These are phyloP conservation scores for Lamellibrachia columna DNA, from an alignment of 2,888 invertebrate genomes.

Conservation along the genomic window DNA sequence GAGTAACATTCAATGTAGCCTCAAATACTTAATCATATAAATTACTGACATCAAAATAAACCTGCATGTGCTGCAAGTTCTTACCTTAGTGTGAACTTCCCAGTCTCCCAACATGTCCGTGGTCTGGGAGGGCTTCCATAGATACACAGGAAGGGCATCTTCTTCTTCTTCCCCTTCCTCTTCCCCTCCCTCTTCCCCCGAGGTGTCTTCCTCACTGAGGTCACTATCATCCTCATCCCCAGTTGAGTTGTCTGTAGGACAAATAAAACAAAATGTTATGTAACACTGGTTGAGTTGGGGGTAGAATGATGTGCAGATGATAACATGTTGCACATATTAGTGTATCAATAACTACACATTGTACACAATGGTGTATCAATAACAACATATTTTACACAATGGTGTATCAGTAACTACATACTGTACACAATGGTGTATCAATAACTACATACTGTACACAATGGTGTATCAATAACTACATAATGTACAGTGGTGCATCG, in stretches of 20 bases:
- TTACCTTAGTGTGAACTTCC: slow-evolving; percentile 88
- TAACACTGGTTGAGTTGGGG: neutral
- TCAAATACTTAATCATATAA: no score
- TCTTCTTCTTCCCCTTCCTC: slow-evolving; percentile 32
- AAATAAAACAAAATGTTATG: neutral
- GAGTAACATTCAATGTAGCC: no score
- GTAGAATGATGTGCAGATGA: neutral
- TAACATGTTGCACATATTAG: neutral
- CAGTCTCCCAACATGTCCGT: slow-evolving; percentile 77
- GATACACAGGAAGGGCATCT: slow-evolving; percentile 50
- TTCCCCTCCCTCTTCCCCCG: slow-evolving; percentile 23
- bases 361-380: neutral
- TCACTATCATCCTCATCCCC: neutral
- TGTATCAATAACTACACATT: neutral
- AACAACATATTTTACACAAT: neutral
- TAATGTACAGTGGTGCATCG: neutral
- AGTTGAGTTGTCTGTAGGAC: neutral
- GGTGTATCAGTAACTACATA: neutral
- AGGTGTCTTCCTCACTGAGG: neutral
- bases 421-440: neutral
- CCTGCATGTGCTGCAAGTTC: neutral
- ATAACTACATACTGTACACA: neutral
- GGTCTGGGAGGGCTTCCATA: slow-evolving; percentile 55
- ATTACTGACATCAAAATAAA: neutral
- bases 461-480: neutral